phyloP scores from a whole-genome alignment of 2,797 vertebrate species.

The Sphenodon punctatus region DNA sequence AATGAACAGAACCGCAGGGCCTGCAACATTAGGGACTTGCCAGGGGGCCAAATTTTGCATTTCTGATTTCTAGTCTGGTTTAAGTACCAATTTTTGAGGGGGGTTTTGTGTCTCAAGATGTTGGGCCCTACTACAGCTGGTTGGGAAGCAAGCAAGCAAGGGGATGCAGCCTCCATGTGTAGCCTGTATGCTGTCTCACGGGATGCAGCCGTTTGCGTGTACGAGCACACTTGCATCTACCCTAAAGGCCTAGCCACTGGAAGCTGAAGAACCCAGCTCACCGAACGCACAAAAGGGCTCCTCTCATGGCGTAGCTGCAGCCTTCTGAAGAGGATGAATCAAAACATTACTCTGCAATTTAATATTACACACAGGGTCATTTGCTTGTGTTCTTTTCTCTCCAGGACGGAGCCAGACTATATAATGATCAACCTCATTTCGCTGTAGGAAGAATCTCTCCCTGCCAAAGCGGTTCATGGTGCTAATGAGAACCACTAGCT shows the following conservation, averaged over 20 bases:
- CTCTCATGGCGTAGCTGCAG: background rate
- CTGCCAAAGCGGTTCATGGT: background rate
- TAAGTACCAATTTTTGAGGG: too few relatives aligned
- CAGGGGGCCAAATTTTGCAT: too few relatives aligned
- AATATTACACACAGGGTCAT: background rate
- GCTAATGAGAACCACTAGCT: background rate
- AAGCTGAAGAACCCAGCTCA: slow-evolving; percentile 1
- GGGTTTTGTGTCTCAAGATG: too few relatives aligned
- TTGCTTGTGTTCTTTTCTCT: background rate
- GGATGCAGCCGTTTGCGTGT: too few relatives aligned
- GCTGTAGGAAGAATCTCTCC: background rate
- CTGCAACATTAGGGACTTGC: too few relatives aligned
- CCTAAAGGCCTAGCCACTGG: background rate
- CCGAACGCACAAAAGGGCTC: background rate
- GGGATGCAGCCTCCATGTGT: too few relatives aligned
- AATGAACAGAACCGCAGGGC: too few relatives aligned
- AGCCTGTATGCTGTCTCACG: too few relatives aligned
- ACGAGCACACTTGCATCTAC: background rate
- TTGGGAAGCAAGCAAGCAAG: too few relatives aligned
- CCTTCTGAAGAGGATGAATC: background rate
- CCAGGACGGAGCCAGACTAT: background rate
- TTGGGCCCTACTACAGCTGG: too few relatives aligned
- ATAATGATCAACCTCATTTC: background rate
- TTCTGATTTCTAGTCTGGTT: too few relatives aligned
- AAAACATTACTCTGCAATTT: background rate